These are phyloP conservation scores for Lamproptera curius DNA, from an alignment of 2,888 invertebrate species.

Conservation along the genomic window DNA sequence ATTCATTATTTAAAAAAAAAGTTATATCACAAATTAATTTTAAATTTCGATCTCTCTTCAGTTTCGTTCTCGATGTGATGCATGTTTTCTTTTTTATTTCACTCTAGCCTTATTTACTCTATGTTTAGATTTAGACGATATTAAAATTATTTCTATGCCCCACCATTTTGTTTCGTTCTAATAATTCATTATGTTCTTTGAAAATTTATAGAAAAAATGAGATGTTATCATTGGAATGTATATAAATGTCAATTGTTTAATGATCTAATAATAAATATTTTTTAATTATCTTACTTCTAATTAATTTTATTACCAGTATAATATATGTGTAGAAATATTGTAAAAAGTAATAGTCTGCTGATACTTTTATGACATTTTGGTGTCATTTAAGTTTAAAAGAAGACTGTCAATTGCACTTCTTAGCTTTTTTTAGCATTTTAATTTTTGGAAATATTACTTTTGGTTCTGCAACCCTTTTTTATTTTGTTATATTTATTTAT, in stretches of 20 bases:
- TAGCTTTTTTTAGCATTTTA: too few species aligned
- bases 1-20: too few species aligned
- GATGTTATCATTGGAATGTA: conserved; percentile 7
- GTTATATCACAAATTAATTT: too few species aligned
- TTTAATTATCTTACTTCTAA: neutral
- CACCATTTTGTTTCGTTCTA: conserved; percentile 10
- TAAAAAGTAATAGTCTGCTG: neutral
- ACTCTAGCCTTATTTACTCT: neutral
- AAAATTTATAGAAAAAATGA: neutral
- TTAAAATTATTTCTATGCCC: neutral
- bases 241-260: conserved; percentile 10
- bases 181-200: neutral
- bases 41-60: conserved; percentile 20
- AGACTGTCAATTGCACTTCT: too few species aligned
- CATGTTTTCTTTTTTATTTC: neutral
- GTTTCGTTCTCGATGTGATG: conserved; percentile 19
- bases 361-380: too few species aligned
- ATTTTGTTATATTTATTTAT: too few species aligned
- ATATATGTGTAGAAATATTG: neutral
- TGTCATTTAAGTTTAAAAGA: too few species aligned
- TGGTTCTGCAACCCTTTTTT: too few species aligned
- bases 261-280: conserved; percentile 13
- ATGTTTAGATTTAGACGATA: neutral
- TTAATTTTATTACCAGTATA: neutral
- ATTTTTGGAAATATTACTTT: too few species aligned